A percentile compares a stretch with the other conserved stretches of the same genome.
Evolutionary conservation across 2,888 invertebrate genomes (phyloP).

Genomic region (Drosophila yooni): DNA sequence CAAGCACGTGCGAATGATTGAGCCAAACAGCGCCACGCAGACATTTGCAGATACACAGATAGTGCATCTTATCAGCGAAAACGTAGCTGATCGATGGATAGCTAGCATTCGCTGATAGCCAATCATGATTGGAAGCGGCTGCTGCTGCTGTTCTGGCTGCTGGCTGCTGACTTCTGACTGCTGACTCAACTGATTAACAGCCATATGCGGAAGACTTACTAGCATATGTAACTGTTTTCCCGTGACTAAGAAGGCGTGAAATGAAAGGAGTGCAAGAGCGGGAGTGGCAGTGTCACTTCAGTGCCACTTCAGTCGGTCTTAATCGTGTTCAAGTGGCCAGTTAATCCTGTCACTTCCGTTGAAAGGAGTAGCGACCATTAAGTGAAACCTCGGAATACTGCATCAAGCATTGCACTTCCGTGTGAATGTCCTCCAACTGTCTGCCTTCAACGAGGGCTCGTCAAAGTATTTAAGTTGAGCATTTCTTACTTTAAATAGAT

Average conservation of each 20-base stretch:
- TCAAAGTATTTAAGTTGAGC: slow-evolving; percentile 1
- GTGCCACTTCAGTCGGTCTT: slow-evolving; percentile 17
- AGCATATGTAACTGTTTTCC: slow-evolving; percentile 31
- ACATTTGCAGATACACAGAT: slow-evolving; percentile 24
- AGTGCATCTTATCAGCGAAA: slow-evolving; percentile 31
- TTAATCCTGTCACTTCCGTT: slow-evolving; percentile 73
- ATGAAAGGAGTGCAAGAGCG: neutral
- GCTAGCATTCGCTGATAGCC: slow-evolving; percentile 35
- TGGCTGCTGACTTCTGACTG: neutral
- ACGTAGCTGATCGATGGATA: slow-evolving; percentile 32
- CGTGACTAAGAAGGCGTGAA: neutral
- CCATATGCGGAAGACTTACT: slow-evolving; percentile 44
- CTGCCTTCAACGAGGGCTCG: slow-evolving; percentile 39
- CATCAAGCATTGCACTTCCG: slow-evolving; percentile 55
- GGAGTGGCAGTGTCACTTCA: neutral
- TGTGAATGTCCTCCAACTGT: slow-evolving; percentile 45
- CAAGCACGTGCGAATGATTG: slow-evolving; percentile 77
- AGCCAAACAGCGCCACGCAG: slow-evolving; percentile 14
- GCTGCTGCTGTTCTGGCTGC: slow-evolving; percentile 3
- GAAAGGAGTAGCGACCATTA: slow-evolving; percentile 27
- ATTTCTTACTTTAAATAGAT: neutral
- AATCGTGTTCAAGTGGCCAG: slow-evolving; percentile 78
- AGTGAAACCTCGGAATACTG: slow-evolving; percentile 32
- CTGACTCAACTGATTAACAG: slow-evolving; percentile 33
- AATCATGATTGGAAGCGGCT: slow-evolving; percentile 22